A percentile compares a stretch with the other conserved stretches of the same genome.
These are phyloP conservation scores for Adelges cooleyi DNA, from an alignment of 1,140 invertebrate species.

Conservation along the genomic window DNA sequence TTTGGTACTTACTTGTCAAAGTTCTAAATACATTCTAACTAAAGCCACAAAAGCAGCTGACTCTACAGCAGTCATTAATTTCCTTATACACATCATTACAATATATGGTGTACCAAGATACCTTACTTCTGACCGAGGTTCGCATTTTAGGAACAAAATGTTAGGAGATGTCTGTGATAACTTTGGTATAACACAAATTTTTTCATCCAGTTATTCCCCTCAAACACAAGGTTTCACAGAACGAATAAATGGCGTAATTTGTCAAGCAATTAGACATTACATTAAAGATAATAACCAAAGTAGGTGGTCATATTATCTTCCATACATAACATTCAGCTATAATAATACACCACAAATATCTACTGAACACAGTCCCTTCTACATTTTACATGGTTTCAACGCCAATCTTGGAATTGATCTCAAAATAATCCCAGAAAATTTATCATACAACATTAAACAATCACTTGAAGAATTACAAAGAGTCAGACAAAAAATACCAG, in stretches of 20 bases:
- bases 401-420: not conserved
- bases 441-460: not conserved
- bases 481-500: not conserved
- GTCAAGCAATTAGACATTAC: not conserved
- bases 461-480: not conserved
- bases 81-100: not conserved
- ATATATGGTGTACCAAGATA: not conserved
- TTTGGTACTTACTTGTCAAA: not conserved
- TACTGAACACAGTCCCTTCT: not conserved
- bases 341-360: not conserved
- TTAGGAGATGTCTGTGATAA: not conserved
- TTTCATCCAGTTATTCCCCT: not conserved
- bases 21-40: not conserved
- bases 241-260: not conserved
- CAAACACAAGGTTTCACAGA: constrained; percentile 6
- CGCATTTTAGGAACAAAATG: not conserved
- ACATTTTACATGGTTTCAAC: not conserved
- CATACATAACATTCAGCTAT: not conserved
- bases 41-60: not conserved
- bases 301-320: not conserved
- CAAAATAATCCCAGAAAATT: not conserved
- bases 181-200: constrained; percentile 1
- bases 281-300: constrained; percentile 5
- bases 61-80: not conserved
- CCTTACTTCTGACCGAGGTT: not conserved